Evolutionary conservation across 1,140 invertebrate species (phyloP), one percentile per base, ranked within the genome.

Genomic region (Drosophila yakuba): DNA sequence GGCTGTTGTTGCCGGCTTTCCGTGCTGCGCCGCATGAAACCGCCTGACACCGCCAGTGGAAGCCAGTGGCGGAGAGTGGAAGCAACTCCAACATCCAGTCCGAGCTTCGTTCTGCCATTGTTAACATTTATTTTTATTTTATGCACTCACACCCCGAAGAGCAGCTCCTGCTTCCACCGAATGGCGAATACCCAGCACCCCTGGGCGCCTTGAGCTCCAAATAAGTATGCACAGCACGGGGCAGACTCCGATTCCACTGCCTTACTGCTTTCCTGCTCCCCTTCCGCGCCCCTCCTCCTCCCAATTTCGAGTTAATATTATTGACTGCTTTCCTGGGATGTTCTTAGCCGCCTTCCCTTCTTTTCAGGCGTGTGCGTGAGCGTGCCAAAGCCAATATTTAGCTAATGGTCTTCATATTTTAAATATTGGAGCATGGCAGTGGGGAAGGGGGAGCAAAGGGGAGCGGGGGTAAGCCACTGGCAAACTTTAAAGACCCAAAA

Each of bases 401-500:
- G 84, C 83, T 88, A 88, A 88, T 88, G 83, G 83, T 88, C 83
- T 88, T 88, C 84, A 88, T 88, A 89, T 88, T 88, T 88, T 88
- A 88, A 88, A 88, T 89, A 88, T 88, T 88, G 83, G 66, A 54
- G 57, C 36, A 47, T 12, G 51, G 45, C 15, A 12, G 41, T 14
- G 54, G 51, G 25, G 28, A 28, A 20, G 20, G 20, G 20, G 20
- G 20, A 20, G 20, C 20, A 20, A 20, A 2, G 25, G 25, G 25
- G 28, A 28, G 28, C 0, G 28, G 7, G 67, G 10, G 36, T 12
- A 66, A 63, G 45, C 58, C 35, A 38, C 58, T 35, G 59, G 64
- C 64, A 66, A 47, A 68, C 64, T 71, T 69, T 71, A 71, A 71
- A 71, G 44, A 45, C 50, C n/a, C 4, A 2, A 17, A 39, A 3